Percentiles rank a stretch among this genome's conserved stretches.
Conservation (phyloP, 2,888 invertebrate genomes). For the Serrognathus titanus region DNA sequence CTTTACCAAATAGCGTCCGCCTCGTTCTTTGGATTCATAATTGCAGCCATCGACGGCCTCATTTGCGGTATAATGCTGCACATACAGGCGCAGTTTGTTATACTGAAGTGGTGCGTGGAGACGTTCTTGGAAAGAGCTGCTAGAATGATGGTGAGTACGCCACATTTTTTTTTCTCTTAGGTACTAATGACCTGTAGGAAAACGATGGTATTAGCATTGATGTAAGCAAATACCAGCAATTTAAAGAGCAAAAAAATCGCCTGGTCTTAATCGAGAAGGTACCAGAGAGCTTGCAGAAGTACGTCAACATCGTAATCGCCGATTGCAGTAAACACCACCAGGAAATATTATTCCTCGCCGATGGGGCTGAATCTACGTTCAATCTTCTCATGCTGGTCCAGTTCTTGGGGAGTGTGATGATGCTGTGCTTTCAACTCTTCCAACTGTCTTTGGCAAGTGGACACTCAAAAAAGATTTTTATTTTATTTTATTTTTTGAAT, state of each 20-base stretch:
- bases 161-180: too few species aligned
- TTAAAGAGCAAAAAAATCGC: neutral
- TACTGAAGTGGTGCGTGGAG: constrained; percentile 19
- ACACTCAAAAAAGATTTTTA: too few species aligned
- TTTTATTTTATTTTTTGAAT: constrained; percentile 1
- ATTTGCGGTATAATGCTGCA: constrained; percentile 21
- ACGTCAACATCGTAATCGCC: constrained; percentile 6
- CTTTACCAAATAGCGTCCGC: constrained; percentile 15
- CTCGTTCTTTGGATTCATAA: constrained; percentile 11
- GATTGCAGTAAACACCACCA: constrained; percentile 19
- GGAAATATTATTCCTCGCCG: constrained; percentile 16
- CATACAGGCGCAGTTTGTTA: constrained; percentile 19
- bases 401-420: constrained; percentile 19
- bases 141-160: constrained; percentile 9
- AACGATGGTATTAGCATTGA: neutral
- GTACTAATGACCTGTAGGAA: too few species aligned
- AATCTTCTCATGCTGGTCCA: constrained; percentile 18
- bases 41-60: constrained; percentile 20
- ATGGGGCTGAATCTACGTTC: constrained; percentile 19
- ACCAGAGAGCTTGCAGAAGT: constrained; percentile 1
- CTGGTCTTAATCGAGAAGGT: neutral
- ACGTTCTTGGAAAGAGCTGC: constrained; percentile 14
- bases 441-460: constrained; percentile 22
- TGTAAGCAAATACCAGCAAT: neutral
- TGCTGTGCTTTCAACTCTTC: constrained; percentile 21